Evolutionary conservation across 2,113 vertebrate genomes (phyloP), one percentile per base, ranked within the genome.

Genomic region (Gymnobelideus leadbeateri): DNA sequence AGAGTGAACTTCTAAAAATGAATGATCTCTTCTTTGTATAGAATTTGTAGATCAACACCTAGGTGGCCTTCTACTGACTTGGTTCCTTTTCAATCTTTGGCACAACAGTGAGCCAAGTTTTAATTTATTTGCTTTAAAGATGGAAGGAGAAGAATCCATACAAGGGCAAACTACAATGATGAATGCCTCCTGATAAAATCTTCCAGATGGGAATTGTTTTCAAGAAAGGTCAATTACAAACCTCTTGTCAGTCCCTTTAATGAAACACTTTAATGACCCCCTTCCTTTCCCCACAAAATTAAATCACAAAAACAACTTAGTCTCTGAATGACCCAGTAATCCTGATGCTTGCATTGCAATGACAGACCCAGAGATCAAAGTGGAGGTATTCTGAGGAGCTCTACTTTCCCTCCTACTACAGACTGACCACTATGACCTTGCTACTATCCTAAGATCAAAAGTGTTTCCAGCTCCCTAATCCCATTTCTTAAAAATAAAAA

Each of bases 171-270:
- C 91, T n/a, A 84, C 16, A 93, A n/a, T 96, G 97, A 96, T 96
- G 97, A 95, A 97, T 95, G 53, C 93, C 96, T 92, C 93, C 95
- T 2, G 93, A 97, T 96, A 97, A 97, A 96, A 96, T 93, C 96
- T 97, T 97, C 97, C 97, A 98, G 94, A 96, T 97, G 95, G 90
- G 28, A 43, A 91, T 57, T 96, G 94, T 92, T 95, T 96, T 95
- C 94, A 97, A 96, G 92, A 93, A 97, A 95, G 96, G 96, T 93
- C 97, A 97, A 95, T 97, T 97, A 96, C 53, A 96, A 97, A 92
- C 52, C 92, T 95, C 12, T 0, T 96, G 93, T 90, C 95, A 95
- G 94, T 96, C 89, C 89, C 95, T 95, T 96, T 96, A 98, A 97
- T 95, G 96, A 68, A 90, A 95, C 94, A 92, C 94, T 97, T 97